Base-by-base conservation (phyloP, 2,797 vertebrate species). In the Sandelia bainsii region DNA sequence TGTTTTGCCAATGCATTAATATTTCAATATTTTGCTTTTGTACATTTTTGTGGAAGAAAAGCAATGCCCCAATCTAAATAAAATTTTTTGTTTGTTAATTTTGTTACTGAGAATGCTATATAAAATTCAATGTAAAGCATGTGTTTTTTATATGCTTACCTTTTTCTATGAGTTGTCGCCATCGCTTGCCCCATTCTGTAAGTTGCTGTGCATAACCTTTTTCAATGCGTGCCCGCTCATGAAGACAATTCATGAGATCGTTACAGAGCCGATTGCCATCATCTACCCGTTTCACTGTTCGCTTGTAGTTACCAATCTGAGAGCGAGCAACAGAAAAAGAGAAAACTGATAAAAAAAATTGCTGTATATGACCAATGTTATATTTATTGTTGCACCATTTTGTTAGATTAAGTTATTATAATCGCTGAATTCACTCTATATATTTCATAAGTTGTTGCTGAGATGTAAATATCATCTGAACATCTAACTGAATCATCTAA, bases 271-370 rank as follows among this genome's bases (percentile, higher is more conserved):
- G 93, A 92, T 96, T 95, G 29, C 97, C 98, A 56, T 99, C 98
- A 0, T 99, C 98, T 13, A 99, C 96, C 12, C 98, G 93, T 81
- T 95, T 98, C 16, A 99, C 98, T 0, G 97, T 94, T 6, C 97
- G 94, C 86, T 99, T 99, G 86, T 99, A 99, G 90, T 99, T 99
- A 4, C 98, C 98, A 53, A 99, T 93, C 98, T 99, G 75, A 71
- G 16, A 25, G 37, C 11, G 6, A 27, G 17, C 7, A n/a, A 45
- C 13, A 56, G 49, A 57, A 16, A 49, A 17, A 5, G 8, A 20
- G 16, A 14, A 12, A n/a, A 46, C 2, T 7, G 42, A 6, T 44
- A 19, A 44, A 37, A 37, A 37, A 12, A 8, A 37, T 8, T 11
- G 4, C 1, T 37, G 9, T 37, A 12, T 8, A 32, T 32, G 29